A percentile compares a stretch with the other conserved stretches of the same genome.
phyloP scores from a whole-genome alignment of 2,797 vertebrate genomes.

The Bufotes viridis region DNA sequence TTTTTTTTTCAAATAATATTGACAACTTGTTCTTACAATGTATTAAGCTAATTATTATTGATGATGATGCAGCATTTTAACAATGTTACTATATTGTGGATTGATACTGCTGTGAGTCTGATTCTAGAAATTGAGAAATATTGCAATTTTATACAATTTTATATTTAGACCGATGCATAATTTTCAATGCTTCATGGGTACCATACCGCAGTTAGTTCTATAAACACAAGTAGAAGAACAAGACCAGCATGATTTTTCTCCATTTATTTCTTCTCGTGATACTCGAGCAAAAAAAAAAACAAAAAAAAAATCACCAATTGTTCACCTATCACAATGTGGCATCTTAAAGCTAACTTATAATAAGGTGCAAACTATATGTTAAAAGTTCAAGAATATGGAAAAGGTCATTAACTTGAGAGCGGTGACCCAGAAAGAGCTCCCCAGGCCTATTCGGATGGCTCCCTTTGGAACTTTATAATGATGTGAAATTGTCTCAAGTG shows the following conservation, averaged over 20 bases:
- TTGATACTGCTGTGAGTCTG: no score
- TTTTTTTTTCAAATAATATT: background rate
- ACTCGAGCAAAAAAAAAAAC: background rate
- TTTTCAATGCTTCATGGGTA: background rate
- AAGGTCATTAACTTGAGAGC: slow-evolving; percentile 3
- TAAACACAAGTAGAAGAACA: background rate
- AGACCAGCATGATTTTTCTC: background rate
- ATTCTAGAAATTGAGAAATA: no score
- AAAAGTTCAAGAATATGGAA: slow-evolving; percentile 45
- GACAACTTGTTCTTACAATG: no score
- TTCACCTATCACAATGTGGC: background rate
- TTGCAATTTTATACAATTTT: no score
- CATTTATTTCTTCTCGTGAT: background rate
- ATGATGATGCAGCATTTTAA: background rate
- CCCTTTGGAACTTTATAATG: slow-evolving; percentile 21
- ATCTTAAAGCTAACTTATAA: background rate
- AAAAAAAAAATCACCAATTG: background rate
- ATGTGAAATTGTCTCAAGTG: slow-evolving; percentile 32
- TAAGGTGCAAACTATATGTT: slow-evolving; percentile 53
- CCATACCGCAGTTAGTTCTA: background rate
- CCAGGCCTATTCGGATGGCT: background rate
- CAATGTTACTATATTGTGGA: no score
- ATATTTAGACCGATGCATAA: background rate
- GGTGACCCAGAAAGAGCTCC: slow-evolving; percentile 24
- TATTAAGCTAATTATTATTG: no score